Evolutionary conservation across 2,888 invertebrate species (phyloP), one percentile per base, ranked within the genome.

Genomic region (Acheta domesticus): DNA sequence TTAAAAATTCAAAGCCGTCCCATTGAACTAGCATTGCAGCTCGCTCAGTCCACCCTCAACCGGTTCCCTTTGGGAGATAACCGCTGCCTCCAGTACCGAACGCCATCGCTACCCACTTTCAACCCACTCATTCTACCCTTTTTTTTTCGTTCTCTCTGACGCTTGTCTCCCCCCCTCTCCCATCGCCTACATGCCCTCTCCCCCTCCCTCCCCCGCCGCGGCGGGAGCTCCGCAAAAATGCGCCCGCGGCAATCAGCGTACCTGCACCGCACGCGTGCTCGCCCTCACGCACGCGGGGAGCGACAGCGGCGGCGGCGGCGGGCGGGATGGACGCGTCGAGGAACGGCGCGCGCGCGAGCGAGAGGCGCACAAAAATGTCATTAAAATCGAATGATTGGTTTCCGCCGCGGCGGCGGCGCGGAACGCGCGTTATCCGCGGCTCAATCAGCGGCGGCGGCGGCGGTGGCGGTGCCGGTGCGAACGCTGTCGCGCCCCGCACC

Each of bases 341-440:
- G 36, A 36, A 36, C 62, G n/a, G 16, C 62, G 62, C 62, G 14
- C 62, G 62, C n/a, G 62, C n/a, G 16, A 16, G 62, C 16, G 16
- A 19, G 62, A 19, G 62, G 62, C 62, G 62, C 62, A 62, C 62
- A 62, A 62, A 62, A 62, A 62, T 62, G 62, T 62, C 62, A 62
- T 62, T 62, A 62, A 62, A 62, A 62, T 62, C 62, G 16, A 62
- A 62, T 62, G 62, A 62, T 62, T 62, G 62, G 62, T 62, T 62
- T 62, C 62, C 62, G 62, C 62, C 62, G 62, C 62, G 62, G 14
- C n/a, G 62, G 62, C 62, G n/a, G 62, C 62, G 62, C n/a, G 62
- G 62, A 62, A 62, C 62, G 62, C 62, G 62, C n/a, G 14, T 62
- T 62, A 62, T 62, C 62, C 62, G n/a, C 62, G 16, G n/a, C 62